Base-by-base conservation (phyloP, 2,113 vertebrate genomes). In the Condylura cristata region DNA sequence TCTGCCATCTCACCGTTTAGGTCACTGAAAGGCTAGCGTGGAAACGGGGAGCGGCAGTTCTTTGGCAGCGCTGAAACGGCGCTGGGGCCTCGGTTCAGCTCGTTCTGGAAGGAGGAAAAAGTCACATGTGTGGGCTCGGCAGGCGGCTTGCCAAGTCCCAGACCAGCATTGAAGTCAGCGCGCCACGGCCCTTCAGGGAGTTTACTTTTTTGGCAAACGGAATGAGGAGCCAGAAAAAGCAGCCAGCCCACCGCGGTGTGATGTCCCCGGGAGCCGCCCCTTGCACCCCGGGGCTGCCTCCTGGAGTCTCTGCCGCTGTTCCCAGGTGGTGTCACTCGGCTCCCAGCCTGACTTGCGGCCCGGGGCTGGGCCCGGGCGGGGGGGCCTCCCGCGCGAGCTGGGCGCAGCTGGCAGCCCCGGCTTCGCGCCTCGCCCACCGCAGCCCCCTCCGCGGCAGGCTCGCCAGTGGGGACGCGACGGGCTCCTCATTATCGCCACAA, bases 401-500 rank as follows among this genome's bases (percentile, higher is more conserved):
- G 72, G 96, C 65, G 41, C 93, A 68, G 61, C 34, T 68, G 89
- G 89, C 96, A 53, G 95, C 84, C 83, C 70, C 58, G 34, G 85
- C 94, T 96, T 86, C 96, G 89, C 97, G 86, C 95, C 95, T 97
- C 97, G 95, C 98, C 98, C 53, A 97, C 98, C 93, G 66, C 89
- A 13, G 93, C 97, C 97, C 97, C 98, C 97, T 97, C 95, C 97
- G 94, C 8, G 3, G 94, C 95, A 74, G 90, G 81, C 97, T 96
- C 97, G 84, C 97, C 97, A 94, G 96, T 90, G 95, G 95, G 84
- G 90, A 34, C 97, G 97, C 98, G 79, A 92, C 96, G 97, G 9
- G 95, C 94, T 83, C 97, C 98, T 98, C 98, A 97, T 98, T 98
- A 98, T 98, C 98, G 98, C 98, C 97, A 94, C 98, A 98, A 98